phyloP scores from a whole-genome alignment of 2,888 invertebrate genomes.

The Crossocerus cetratus region DNA sequence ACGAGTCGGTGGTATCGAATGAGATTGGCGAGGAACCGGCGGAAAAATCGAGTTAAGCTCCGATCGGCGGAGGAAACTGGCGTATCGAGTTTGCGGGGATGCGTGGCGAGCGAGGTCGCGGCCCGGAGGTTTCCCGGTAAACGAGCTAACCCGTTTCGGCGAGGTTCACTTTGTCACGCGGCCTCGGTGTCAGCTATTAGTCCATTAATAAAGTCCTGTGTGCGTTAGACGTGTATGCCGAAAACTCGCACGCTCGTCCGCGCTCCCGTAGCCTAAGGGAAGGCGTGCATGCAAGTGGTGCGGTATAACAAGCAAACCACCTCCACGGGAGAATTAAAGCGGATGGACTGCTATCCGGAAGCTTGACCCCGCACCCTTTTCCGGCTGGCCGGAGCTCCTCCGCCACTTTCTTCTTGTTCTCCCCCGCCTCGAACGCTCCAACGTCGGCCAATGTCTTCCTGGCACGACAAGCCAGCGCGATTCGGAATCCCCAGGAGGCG shows the following conservation, averaged over 20 bases:
- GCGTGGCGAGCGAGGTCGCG: not conserved
- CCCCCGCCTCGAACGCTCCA: too few relatives aligned
- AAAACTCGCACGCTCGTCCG: constrained; percentile 20
- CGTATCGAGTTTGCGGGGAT: constrained; percentile 38
- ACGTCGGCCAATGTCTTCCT: constrained; percentile 33
- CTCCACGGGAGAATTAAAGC: constrained; percentile 42
- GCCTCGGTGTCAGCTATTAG: constrained; percentile 31
- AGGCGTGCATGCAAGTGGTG: constrained; percentile 20
- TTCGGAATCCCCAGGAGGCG: constrained; percentile 24
- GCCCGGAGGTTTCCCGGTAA: constrained; percentile 50
- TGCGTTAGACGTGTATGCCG: not conserved
- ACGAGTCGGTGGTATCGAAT: not conserved
- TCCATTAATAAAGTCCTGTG: constrained; percentile 53
- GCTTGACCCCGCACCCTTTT: constrained; percentile 31
- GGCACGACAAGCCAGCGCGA: constrained; percentile 28
- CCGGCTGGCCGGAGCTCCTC: not conserved
- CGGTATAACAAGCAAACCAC: constrained; percentile 5
- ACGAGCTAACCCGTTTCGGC: constrained; percentile 46
- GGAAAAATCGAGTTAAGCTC: constrained; percentile 52
- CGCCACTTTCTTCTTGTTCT: constrained; percentile 14
- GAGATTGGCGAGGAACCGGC: not conserved
- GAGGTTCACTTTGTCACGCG: constrained; percentile 45
- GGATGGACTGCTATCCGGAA: constrained; percentile 45
- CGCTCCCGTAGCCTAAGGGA: constrained; percentile 24
- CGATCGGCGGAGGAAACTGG: constrained; percentile 54